Conservation (phyloP, 2,113 vertebrate species). For the Gambusia holbrooki region DNA sequence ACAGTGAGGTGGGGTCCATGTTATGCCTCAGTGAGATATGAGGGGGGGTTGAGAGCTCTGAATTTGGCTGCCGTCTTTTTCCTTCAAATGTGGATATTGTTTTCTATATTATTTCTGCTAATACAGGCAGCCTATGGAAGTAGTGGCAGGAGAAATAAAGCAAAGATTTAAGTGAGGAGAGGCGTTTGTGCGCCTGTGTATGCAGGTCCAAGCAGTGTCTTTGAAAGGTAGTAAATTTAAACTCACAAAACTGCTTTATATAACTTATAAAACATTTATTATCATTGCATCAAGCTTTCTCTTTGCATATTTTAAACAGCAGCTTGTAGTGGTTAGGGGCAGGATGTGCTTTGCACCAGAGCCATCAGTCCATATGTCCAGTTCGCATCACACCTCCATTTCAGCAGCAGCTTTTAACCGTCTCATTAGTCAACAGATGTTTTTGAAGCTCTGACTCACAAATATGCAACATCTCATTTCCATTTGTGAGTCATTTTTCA, state of each 20-base stretch:
- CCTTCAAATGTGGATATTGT: slow-evolving; percentile 39
- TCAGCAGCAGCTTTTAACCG: neutral
- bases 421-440: neutral
- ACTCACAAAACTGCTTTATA: neutral
- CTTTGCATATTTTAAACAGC: neutral
- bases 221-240: neutral
- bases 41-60: slow-evolving; percentile 37
- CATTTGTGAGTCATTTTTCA: neutral
- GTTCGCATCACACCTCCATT: neutral
- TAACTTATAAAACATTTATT: neutral
- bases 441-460: neutral
- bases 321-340: neutral
- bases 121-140: slow-evolving; percentile 9
- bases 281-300: neutral
- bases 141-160: slow-evolving; percentile 21
- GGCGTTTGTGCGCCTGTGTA: neutral
- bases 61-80: slow-evolving; percentile 50
- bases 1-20: slow-evolving; percentile 26
- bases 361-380: neutral
- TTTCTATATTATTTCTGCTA: slow-evolving; percentile 16
- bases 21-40: slow-evolving; percentile 39
- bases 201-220: neutral
- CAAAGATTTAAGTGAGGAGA: slow-evolving; percentile 16
- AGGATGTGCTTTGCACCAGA: neutral
- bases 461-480: slow-evolving; percentile 1